Evolutionary conservation across 2,113 vertebrate species (phyloP).

Genomic region (Periophthalmodon schlosseri): DNA sequence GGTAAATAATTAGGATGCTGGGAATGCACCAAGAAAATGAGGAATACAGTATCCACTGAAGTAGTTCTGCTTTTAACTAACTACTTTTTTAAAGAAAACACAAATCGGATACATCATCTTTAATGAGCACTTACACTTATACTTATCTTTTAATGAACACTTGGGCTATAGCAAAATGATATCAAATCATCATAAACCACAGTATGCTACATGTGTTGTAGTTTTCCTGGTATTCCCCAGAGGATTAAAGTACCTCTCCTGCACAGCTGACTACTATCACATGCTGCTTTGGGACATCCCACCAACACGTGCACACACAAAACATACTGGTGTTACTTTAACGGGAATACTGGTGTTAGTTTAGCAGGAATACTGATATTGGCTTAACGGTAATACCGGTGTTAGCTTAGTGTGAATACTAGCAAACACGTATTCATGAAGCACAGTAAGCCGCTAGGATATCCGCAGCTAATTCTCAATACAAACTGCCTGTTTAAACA

Average conservation of each 20-base stretch:
- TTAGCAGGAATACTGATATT: too few species aligned
- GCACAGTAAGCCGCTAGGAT: conserved; percentile 3
- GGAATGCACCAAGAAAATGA: too few species aligned
- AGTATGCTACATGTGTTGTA: conserved; percentile 12
- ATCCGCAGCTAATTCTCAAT: conserved; percentile 4
- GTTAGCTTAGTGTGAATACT: not conserved
- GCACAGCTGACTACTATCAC: conserved; percentile 48
- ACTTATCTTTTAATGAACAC: too few species aligned
- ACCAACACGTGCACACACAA: conserved; percentile 15
- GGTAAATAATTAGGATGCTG: too few species aligned
- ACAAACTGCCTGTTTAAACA: conserved; percentile 15
- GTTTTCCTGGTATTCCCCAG: conserved; percentile 21
- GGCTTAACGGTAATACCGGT: not conserved
- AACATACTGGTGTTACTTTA: not conserved
- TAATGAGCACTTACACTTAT: too few species aligned
- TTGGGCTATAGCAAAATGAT: too few species aligned
- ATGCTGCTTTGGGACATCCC: conserved; percentile 28
- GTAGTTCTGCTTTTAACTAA: too few species aligned
- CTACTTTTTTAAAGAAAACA: too few species aligned
- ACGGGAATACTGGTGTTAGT: too few species aligned
- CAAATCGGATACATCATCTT: too few species aligned
- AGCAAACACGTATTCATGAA: not conserved
- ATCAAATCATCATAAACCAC: not conserved
- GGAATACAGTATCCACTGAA: too few species aligned
- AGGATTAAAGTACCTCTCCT: conserved; percentile 7